Percentiles rank a stretch among this genome's conserved stretches.
Evolutionary conservation across 2,888 invertebrate genomes (phyloP).

Genomic region (Brenthis hecate): DNA sequence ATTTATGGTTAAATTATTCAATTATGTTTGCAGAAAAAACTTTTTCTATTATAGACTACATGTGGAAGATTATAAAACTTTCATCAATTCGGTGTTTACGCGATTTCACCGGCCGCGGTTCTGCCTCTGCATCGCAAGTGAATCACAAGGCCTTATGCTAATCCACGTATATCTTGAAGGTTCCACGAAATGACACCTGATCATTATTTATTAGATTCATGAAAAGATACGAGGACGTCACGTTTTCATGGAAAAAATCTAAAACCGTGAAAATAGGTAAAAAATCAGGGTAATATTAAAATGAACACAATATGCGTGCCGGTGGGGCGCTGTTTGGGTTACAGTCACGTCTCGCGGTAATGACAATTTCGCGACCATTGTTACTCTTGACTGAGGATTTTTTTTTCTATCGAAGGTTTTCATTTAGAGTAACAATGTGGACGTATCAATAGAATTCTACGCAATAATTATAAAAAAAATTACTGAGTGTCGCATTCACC

Average conservation of each 20-base stretch:
- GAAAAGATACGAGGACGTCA: conserved; percentile 61
- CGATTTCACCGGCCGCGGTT: conserved; percentile 14
- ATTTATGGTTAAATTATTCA: conserved; percentile 29
- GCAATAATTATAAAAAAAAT: conserved; percentile 67
- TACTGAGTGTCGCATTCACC: conserved; percentile 33
- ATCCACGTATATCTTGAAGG: conserved; percentile 48
- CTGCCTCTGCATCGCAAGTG: conserved; percentile 37
- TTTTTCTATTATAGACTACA: conserved; percentile 58
- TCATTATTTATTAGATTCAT: conserved; percentile 49
- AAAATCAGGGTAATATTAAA: conserved; percentile 73
- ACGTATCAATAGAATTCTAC: conserved; percentile 73
- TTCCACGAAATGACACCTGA: conserved; percentile 41
- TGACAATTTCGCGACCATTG: conserved; percentile 76
- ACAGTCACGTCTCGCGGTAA: conserved; percentile 73
- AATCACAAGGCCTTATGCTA: conserved; percentile 60
- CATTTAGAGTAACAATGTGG: conserved; percentile 66
- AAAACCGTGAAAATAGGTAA: conserved; percentile 60
- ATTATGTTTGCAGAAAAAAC: conserved; percentile 43
- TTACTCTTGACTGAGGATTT: conserved; percentile 66
- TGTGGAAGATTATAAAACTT: conserved; percentile 56
- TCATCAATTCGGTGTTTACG: conserved; percentile 48
- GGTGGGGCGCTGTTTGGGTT: conserved; percentile 60
- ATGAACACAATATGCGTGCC: conserved; percentile 65
- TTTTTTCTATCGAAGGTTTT: conserved; percentile 68
- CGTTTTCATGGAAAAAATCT: conserved; percentile 59